Percentiles rank a stretch among this genome's conserved stretches.
Conservation (phyloP, 2,797 vertebrate species). For the Sebastolobus alascanus region DNA sequence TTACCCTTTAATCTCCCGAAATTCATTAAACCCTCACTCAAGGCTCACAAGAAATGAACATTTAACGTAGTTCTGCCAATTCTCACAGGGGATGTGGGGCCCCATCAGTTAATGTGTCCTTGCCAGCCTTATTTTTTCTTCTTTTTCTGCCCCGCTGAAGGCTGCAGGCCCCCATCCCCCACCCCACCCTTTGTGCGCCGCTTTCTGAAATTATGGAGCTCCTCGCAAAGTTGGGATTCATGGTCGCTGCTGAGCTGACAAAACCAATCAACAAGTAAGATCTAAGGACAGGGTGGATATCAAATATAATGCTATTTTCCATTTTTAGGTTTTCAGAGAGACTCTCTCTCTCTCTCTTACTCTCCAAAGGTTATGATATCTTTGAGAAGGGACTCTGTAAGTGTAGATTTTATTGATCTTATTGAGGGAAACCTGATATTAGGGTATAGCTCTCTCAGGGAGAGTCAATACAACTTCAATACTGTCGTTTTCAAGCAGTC, state of each 20-base stretch:
- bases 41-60: slow-evolving; percentile 45
- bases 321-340: background rate
- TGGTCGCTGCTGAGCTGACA: slow-evolving; percentile 9
- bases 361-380: background rate
- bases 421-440: slow-evolving; percentile 41
- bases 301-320: background rate
- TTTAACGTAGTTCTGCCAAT: slow-evolving; percentile 45
- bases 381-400: background rate
- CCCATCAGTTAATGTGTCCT: slow-evolving; percentile 63
- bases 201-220: slow-evolving; percentile 50
- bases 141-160: slow-evolving; percentile 44
- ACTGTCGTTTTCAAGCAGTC: background rate
- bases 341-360: background rate
- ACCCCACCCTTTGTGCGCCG: slow-evolving; percentile 37
- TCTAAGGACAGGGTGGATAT: background rate
- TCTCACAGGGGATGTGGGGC: slow-evolving; percentile 65
- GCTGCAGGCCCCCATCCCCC: slow-evolving; percentile 57
- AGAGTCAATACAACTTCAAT: slow-evolving; percentile 14
- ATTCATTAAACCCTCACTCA: slow-evolving; percentile 43
- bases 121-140: slow-evolving; percentile 55
- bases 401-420: slow-evolving; percentile 37
- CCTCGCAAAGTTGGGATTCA: slow-evolving; percentile 37
- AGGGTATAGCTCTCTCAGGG: background rate
- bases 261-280: slow-evolving; percentile 19
- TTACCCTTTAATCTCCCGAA: slow-evolving; percentile 45